Percentiles rank a stretch among this genome's conserved stretches.
Conservation (phyloP, 2,888 invertebrate genomes). For the Stenotaenia linearis region DNA sequence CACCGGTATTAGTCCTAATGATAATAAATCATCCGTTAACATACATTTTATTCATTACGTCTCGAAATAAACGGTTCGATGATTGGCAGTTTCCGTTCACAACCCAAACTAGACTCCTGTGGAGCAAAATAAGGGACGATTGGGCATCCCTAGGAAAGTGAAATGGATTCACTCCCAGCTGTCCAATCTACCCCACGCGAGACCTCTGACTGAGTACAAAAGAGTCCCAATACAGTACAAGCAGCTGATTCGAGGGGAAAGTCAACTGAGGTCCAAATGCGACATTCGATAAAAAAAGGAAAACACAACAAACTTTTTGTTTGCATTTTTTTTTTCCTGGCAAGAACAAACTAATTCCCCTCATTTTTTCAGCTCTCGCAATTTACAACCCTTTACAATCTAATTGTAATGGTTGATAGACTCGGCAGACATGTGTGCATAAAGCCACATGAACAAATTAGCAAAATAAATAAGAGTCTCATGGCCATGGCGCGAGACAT, state of each 20-base stretch:
- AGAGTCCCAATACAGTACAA: constrained; percentile 12
- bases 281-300: background rate
- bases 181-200: constrained; percentile 12
- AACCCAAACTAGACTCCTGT: background rate
- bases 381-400: background rate
- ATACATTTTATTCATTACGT: background rate
- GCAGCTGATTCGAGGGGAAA: background rate
- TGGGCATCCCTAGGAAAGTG: constrained; percentile 14
- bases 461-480: constrained; percentile 7
- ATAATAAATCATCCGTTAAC: background rate
- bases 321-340: background rate
- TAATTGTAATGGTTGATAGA: background rate
- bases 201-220: constrained; percentile 5
- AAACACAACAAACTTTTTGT: background rate
- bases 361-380: too few species aligned
- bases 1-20: background rate
- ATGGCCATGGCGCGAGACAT: background rate
- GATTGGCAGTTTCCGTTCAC: constrained; percentile 26
- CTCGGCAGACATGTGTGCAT: background rate
- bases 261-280: background rate
- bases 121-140: background rate
- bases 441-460: constrained; percentile 10
- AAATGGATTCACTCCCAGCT: constrained; percentile 26
- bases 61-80: background rate
- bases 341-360: too few species aligned